Base-by-base conservation (phyloP, 2,888 invertebrate genomes). In the Agrochola litura region DNA sequence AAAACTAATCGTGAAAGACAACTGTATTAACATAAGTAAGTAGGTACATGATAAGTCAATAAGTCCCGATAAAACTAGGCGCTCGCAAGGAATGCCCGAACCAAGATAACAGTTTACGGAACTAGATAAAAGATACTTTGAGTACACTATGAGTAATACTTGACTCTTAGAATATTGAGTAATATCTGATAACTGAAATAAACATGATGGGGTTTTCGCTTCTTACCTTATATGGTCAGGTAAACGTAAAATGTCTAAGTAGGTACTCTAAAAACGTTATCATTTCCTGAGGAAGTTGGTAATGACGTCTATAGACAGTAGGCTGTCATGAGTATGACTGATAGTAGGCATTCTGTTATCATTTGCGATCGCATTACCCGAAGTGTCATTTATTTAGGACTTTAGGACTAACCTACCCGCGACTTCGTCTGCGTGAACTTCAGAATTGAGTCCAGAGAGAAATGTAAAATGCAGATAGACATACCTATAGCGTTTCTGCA, bases 221-320 rank as follows among this genome's bases (percentile, higher is more conserved):
- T 60, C 41, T 73, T 54, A 25, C 83, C 83, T 64, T 83, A 73
- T 86, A 83, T 58, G 83, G 83, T n/a, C 67, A 73, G 61, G 58
- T 63, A 66, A 65, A 67, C 10, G 43, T n/a, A n/a, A 64, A 22
- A 19, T 41, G 22, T 73, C 8, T 49, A 68, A 75, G 3, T 52
- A 41, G 14, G 25, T 79, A 54, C 73, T 72, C 25, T 37, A 54
- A 60, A 82, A 79, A 14, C 56, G 46, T 77, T 83, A 77, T 83
- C 86, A 73, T 37, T 56, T 77, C 77, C 77, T 46, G 41, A 63
- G 77, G 83, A 77, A 77, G 63, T 86, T 10, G 66, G 73, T n/a
- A 68, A 76, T 60, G 77, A 82, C 71, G 71, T 64, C 37, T 52
- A 25, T 54, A 67, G 66, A 41, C 25, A n/a, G 54, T 56, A 30